Evolutionary conservation across 2,888 invertebrate species (phyloP).

Genomic region (Microplitis manilae): DNA sequence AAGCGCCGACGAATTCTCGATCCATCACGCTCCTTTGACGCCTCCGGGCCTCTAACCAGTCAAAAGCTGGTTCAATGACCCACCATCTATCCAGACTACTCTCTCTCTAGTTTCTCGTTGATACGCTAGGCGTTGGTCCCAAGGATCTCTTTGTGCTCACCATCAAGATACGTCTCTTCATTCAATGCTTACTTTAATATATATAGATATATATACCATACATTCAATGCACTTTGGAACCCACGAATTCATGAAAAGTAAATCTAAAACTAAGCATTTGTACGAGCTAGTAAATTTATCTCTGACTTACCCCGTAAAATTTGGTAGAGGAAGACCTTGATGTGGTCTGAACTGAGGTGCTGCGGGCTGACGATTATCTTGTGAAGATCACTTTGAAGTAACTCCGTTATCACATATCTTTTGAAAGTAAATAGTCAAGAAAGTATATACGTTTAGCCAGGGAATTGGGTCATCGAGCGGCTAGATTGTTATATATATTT

Average conservation of each 20-base stretch:
- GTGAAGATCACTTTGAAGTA: constrained; percentile 99
- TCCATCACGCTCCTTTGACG: constrained; percentile 26
- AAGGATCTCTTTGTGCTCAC: constrained; percentile 12
- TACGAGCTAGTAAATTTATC: background rate
- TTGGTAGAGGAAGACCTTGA: constrained; percentile 99
- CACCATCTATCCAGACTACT: background rate
- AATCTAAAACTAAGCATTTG: too few relatives aligned
- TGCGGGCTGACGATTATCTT: constrained; percentile 99
- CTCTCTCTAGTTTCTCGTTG: constrained; percentile 44
- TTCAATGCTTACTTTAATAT: background rate
- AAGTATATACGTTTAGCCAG: constrained; percentile 44
- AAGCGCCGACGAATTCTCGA: constrained; percentile 31
- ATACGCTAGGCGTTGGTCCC: constrained; percentile 46
- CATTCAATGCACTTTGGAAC: too few relatives aligned
- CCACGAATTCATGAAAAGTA: too few relatives aligned
- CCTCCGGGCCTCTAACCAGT: constrained; percentile 16
- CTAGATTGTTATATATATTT: background rate
- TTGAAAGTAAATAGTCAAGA: background rate
- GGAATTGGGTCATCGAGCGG: background rate
- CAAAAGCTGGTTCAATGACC: constrained; percentile 31
- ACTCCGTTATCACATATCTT: constrained; percentile 99
- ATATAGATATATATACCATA: too few relatives aligned
- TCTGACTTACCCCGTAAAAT: constrained; percentile 91
- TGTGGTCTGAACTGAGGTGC: constrained; percentile 98
- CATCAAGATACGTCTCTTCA: constrained; percentile 4